phyloP scores from a whole-genome alignment of 2,888 invertebrate genomes.

The Calameuta idolon region DNA sequence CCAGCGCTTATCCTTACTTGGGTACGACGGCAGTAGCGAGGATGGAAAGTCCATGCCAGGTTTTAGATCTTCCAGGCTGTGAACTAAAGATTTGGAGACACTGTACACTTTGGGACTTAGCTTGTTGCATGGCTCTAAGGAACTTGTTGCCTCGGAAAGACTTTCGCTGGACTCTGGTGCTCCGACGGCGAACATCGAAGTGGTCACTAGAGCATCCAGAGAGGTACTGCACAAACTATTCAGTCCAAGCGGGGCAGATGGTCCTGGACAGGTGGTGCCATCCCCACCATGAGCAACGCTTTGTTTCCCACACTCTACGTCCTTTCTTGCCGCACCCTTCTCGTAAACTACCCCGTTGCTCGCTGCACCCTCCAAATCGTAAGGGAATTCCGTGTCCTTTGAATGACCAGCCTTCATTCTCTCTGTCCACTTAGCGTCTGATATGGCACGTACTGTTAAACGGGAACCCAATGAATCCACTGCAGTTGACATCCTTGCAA shows the following conservation, averaged over 20 bases:
- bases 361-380: conserved; percentile 15
- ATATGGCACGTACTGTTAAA: conserved; percentile 77
- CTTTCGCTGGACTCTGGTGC: conserved; percentile 38
- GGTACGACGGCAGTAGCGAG: conserved; percentile 42
- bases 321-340: conserved; percentile 23
- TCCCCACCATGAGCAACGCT: conserved; percentile 47
- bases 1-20: conserved; percentile 66
- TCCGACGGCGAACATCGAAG: conserved; percentile 37
- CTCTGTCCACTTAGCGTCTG: conserved; percentile 68
- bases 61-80: conserved; percentile 66
- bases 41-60: conserved; percentile 47
- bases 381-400: conserved; percentile 29
- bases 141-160: conserved; percentile 1
- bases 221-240: conserved; percentile 47
- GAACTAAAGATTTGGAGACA: conserved; percentile 62
- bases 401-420: conserved; percentile 15
- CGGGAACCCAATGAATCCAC: conserved; percentile 56
- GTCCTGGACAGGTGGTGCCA: conserved; percentile 52
- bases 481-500: conserved; percentile 44
- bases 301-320: conserved; percentile 35
- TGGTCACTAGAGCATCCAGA: conserved; percentile 48
- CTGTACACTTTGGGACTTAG: conserved; percentile 77
- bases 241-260: conserved; percentile 51
- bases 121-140: conserved; percentile 66
- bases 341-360: conserved; percentile 30